Percentiles rank a stretch among this genome's conserved stretches.
These are phyloP conservation scores for Drosophila seclusa DNA, from an alignment of 2,888 invertebrate species.

Conservation along the genomic window DNA sequence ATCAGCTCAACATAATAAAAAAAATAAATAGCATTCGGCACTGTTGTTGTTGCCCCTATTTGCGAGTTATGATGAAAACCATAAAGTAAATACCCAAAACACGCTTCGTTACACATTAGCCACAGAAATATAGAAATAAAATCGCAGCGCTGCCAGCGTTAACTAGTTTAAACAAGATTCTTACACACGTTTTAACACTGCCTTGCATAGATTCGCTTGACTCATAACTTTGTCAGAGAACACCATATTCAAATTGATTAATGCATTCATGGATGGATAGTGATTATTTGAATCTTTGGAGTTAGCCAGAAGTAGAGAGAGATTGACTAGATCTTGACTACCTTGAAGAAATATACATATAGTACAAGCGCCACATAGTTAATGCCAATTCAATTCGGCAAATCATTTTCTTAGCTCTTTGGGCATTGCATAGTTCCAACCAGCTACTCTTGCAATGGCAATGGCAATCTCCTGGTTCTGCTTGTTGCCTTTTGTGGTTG, in stretches of 20 bases:
- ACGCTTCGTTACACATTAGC: slow-evolving; percentile 15
- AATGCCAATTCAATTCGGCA: slow-evolving; percentile 46
- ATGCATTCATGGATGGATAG: not conserved
- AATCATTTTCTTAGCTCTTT: slow-evolving; percentile 43
- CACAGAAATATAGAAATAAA: slow-evolving; percentile 8
- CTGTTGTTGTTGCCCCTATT: not conserved
- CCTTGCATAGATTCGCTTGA: not conserved
- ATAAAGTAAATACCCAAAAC: slow-evolving; percentile 63
- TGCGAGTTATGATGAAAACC: slow-evolving; percentile 53
- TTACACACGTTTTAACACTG: slow-evolving; percentile 3
- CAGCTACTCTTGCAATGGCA: slow-evolving; percentile 19
- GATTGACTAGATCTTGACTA: not conserved
- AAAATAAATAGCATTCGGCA: slow-evolving; percentile 36
- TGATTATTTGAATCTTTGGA: not conserved
- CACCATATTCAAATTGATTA: not conserved
- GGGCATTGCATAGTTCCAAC: slow-evolving; percentile 17
- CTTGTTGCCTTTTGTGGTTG: slow-evolving; percentile 61
- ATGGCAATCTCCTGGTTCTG: slow-evolving; percentile 11
- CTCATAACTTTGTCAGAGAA: not conserved
- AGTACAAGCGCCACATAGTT: slow-evolving; percentile 3
- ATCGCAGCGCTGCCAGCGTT: slow-evolving; percentile 23
- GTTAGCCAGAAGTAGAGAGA: not conserved
- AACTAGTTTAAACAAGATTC: slow-evolving; percentile 24
- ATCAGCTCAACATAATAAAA: slow-evolving; percentile 25
- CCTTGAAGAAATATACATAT: slow-evolving; percentile 1